These are phyloP conservation scores for Heliconius melpomene DNA, from an alignment of 1,140 invertebrate species.

Conservation along the genomic window DNA sequence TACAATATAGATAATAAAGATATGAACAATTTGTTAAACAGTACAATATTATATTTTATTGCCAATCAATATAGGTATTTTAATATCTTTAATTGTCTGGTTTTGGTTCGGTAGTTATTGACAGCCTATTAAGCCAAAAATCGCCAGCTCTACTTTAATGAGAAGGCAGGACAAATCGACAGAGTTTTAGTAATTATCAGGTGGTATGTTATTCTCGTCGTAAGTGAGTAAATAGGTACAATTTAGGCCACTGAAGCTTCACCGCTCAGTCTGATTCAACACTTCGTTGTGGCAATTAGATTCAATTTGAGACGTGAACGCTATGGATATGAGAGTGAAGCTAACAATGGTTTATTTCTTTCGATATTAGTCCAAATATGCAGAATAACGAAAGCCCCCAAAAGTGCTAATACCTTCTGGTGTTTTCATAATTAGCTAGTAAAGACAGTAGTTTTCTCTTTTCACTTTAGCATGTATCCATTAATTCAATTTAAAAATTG, in stretches of 20 bases:
- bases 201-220: constrained; percentile 67
- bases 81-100: neutral
- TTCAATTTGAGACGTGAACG: constrained; percentile 66
- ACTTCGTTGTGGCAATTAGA: constrained; percentile 79
- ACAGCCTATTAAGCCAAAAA: too few relatives aligned
- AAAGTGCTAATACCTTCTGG: constrained; percentile 42
- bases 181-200: constrained; percentile 60
- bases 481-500: neutral
- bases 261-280: constrained; percentile 74
- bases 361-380: constrained; percentile 57
- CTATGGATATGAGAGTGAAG: constrained; percentile 63
- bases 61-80: neutral
- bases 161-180: constrained; percentile 12
- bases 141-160: too few relatives aligned
- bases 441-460: constrained; percentile 14
- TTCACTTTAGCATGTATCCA: neutral
- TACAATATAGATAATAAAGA: constrained; percentile 25
- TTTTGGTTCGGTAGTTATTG: too few relatives aligned
- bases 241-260: constrained; percentile 69
- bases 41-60: neutral
- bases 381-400: constrained; percentile 40
- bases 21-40: neutral
- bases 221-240: constrained; percentile 75
- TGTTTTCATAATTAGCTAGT: constrained; percentile 46
- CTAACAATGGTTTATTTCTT: constrained; percentile 69